phyloP scores from a whole-genome alignment of 1,140 invertebrate species.

The Aleiodes sp. region DNA sequence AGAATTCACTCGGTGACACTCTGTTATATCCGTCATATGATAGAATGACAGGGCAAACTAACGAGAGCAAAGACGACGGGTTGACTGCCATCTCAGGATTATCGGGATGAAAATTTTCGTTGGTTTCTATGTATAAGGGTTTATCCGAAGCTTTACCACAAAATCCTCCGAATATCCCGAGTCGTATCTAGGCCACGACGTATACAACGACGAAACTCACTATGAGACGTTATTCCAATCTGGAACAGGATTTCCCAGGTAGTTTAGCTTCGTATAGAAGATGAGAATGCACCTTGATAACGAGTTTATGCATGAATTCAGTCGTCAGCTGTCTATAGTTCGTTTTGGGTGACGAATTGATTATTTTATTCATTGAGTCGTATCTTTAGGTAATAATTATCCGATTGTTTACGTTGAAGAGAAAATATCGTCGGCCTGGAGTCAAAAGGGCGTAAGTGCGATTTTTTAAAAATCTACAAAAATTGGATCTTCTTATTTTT shows the following conservation, averaged over 20 bases:
- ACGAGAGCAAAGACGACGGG: too few relatives aligned
- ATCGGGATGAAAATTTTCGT: constrained; percentile 12
- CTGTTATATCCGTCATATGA: too few relatives aligned
- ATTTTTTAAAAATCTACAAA: too few relatives aligned
- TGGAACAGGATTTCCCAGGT: constrained; percentile 30
- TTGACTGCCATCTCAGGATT: background rate
- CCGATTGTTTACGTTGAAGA: too few relatives aligned
- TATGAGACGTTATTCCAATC: constrained; percentile 35
- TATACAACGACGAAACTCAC: constrained; percentile 25
- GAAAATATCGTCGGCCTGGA: too few relatives aligned
- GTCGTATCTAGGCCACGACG: constrained; percentile 26
- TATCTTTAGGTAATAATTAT: background rate
- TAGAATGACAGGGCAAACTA: background rate
- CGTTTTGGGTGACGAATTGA: background rate
- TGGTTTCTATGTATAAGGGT: background rate
- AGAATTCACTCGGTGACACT: too few relatives aligned
- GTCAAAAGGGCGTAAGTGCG: too few relatives aligned
- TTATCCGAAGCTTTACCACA: constrained; percentile 11
- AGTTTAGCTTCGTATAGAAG: background rate
- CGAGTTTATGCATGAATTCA: constrained; percentile 13
- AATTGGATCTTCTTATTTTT: too few relatives aligned
- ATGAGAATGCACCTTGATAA: constrained; percentile 4
- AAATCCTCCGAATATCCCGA: constrained; percentile 7
- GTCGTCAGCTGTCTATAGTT: constrained; percentile 6
- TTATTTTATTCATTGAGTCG: background rate